phyloP scores from a whole-genome alignment of 2,797 vertebrate species.

The Cossypha niveicapilla region DNA sequence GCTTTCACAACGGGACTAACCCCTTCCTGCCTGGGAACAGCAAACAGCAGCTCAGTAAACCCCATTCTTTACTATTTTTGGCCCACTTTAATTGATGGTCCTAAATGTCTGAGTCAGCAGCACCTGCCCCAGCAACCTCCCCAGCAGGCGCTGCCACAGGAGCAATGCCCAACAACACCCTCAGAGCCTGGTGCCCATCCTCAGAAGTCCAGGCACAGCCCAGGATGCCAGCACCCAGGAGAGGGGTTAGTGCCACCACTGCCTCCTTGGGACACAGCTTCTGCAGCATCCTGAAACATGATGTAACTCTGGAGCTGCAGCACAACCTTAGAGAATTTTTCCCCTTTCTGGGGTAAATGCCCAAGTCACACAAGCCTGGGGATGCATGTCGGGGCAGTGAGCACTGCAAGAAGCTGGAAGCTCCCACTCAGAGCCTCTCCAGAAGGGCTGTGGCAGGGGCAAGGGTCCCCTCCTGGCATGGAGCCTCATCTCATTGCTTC shows the following conservation, averaged over 20 bases:
- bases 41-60: background rate
- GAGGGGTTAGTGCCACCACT: background rate
- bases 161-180: rapidly evolving
- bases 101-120: background rate
- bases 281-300: rapidly evolving
- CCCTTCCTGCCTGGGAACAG: background rate
- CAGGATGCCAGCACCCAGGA: rapidly evolving
- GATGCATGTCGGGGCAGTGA: rapidly evolving
- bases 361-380: background rate
- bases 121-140: background rate
- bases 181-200: background rate
- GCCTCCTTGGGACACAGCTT: background rate
- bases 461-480: background rate
- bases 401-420: rapidly evolving
- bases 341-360: background rate
- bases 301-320: background rate
- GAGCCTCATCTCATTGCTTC: background rate
- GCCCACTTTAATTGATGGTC: background rate
- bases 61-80: background rate
- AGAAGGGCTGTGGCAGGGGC: background rate
- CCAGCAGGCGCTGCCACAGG: background rate
- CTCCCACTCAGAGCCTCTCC: background rate
- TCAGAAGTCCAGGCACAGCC: background rate
- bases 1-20: background rate
- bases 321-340: background rate